These are phyloP conservation scores for Molossus molossus DNA, from an alignment of 2,797 vertebrate genomes.

Conservation along the genomic window DNA sequence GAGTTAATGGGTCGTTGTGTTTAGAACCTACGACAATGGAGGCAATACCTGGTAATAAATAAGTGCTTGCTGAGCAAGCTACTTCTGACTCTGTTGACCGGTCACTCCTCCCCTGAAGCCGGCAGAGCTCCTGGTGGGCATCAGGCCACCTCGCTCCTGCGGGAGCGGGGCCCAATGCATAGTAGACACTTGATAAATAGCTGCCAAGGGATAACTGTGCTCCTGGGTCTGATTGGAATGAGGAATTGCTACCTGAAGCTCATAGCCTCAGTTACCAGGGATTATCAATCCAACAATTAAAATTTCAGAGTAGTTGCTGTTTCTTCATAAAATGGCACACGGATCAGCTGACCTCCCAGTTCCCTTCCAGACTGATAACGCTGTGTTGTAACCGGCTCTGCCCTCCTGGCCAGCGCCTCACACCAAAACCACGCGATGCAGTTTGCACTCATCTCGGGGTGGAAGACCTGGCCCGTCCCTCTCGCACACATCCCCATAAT, in stretches of 20 bases:
- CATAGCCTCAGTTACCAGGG: not conserved
- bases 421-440: not conserved
- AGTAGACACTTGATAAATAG: not conserved
- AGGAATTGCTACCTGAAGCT: not conserved
- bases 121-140: not conserved
- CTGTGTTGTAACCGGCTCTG: not conserved
- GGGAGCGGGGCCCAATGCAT: not conserved
- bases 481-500: not conserved
- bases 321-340: conserved; percentile 20
- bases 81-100: not conserved
- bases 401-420: not conserved
- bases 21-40: not conserved
- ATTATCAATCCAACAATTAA: not conserved
- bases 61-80: not conserved
- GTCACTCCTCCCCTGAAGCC: not conserved
- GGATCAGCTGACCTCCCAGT: not conserved
- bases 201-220: not conserved
- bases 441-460: not conserved
- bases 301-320: not conserved
- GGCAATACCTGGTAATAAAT: not conserved
- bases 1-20: not conserved
- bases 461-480: not conserved
- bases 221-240: not conserved
- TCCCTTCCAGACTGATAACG: not conserved
- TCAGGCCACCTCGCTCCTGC: no score